Conservation (phyloP, 2,113 vertebrate genomes). For the Lagopus leucura region DNA sequence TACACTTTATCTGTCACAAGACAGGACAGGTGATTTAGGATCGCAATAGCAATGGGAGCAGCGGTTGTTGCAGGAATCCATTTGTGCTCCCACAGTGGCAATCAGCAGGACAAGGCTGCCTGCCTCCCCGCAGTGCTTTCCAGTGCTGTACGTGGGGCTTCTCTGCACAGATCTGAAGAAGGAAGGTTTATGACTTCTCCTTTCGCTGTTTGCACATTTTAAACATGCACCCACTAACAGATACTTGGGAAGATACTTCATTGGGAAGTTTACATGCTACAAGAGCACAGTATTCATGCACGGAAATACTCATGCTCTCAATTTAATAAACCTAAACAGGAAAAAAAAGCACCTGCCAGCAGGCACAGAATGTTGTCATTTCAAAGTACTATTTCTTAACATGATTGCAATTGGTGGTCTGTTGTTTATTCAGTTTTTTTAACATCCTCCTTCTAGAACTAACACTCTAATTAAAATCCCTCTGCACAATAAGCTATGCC, state of each 20-base stretch:
- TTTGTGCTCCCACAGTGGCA: accelerated
- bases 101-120: not conserved
- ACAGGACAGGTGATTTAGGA: accelerated
- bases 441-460: not conserved
- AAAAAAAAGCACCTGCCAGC: not conserved
- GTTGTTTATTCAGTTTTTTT: not conserved
- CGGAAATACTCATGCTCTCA: not conserved
- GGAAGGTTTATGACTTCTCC: not conserved
- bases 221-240: not conserved
- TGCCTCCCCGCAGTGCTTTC: accelerated
- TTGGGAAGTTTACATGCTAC: not conserved
- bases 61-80: accelerated
- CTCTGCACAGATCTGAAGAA: not conserved
- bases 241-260: not conserved
- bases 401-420: not conserved
- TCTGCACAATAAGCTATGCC: not conserved
- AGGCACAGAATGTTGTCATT: not conserved
- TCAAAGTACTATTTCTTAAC: not conserved
- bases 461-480: not conserved
- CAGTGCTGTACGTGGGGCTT: not conserved
- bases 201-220: not conserved
- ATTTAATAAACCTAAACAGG: not conserved
- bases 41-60: accelerated
- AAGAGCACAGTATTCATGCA: not conserved
- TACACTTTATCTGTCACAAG: not conserved